These are phyloP conservation scores for Sinocyclocheilus anophthalmus DNA, from an alignment of 2,113 vertebrate genomes.

Conservation along the genomic window DNA sequence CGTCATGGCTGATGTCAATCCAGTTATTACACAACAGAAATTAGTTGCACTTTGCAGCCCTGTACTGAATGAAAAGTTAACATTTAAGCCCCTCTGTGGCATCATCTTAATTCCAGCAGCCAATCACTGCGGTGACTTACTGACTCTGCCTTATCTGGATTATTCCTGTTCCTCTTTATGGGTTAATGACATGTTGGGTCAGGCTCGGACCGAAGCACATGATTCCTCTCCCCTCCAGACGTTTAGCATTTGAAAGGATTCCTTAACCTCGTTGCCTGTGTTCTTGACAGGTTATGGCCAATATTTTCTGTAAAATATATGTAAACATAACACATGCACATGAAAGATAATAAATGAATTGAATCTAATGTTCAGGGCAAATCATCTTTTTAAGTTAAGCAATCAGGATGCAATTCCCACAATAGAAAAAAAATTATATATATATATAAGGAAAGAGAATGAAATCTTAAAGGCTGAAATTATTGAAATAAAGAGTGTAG, in stretches of 20 bases:
- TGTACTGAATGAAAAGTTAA: slow-evolving; percentile 8
- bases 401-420: no score
- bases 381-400: no score
- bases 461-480: neutral
- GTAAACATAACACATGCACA: no score
- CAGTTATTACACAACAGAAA: slow-evolving; percentile 11
- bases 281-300: no score
- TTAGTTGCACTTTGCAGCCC: neutral
- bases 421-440: no score
- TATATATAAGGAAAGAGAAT: neutral
- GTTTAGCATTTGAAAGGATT: neutral
- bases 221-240: neutral
- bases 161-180: neutral
- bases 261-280: neutral
- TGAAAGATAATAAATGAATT: no score
- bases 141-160: neutral
- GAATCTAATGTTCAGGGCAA: no score
- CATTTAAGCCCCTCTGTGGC: neutral
- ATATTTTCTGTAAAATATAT: no score
- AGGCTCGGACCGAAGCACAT: neutral
- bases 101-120: neutral
- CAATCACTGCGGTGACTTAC: neutral
- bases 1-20: neutral
- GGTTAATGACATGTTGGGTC: slow-evolving; percentile 19
- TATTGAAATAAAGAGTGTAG: no score